Evolutionary conservation across 1,140 invertebrate species (phyloP).

Genomic region (Ephestia elutella): DNA sequence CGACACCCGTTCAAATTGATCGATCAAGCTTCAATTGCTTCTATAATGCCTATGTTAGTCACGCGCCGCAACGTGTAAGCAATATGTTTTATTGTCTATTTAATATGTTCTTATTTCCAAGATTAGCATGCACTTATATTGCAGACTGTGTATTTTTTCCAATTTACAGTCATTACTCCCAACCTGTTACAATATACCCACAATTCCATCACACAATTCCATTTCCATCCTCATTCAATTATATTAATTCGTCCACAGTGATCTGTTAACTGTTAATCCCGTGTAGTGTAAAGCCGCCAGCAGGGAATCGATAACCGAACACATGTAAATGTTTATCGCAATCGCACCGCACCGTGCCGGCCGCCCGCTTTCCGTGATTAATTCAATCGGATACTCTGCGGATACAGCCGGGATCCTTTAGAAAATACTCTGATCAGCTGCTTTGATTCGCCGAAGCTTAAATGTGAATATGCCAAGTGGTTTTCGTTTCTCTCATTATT

Average conservation of each 20-base stretch:
- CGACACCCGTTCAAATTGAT: conserved; percentile 28
- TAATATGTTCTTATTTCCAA: not conserved
- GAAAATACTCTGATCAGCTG: conserved; percentile 47
- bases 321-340: conserved; percentile 52
- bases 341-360: conserved; percentile 19
- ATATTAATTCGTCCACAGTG: not conserved
- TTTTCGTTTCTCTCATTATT: not conserved
- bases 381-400: conserved; percentile 59
- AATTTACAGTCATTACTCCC: not conserved
- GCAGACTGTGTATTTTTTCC: not conserved
- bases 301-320: conserved; percentile 13
- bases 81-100: not conserved
- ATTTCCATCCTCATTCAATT: not conserved
- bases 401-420: conserved; percentile 54
- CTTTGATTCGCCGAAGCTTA: conserved; percentile 25
- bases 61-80: not conserved
- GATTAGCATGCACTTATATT: not conserved
- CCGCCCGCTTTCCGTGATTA: conserved; percentile 49
- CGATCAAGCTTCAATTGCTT: conserved; percentile 32
- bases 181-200: not conserved
- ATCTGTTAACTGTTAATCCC: not conserved
- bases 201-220: too few relatives aligned
- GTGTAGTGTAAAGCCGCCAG: not conserved
- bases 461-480: conserved; percentile 1
- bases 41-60: conserved; percentile 16